Base-by-base conservation (phyloP, 2,797 vertebrate genomes). In the Pitangus sulphuratus region DNA sequence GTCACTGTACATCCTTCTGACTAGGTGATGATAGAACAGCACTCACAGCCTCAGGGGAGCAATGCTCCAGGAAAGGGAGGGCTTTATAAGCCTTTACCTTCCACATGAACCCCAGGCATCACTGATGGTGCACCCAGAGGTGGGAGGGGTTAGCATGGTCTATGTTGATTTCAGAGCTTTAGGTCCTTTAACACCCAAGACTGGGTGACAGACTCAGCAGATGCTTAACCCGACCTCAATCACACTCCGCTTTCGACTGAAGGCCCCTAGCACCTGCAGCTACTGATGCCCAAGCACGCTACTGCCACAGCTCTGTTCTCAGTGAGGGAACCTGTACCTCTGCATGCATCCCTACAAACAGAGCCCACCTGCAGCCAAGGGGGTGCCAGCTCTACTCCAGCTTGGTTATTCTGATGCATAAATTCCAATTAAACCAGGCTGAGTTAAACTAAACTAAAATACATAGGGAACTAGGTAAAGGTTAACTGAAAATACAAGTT, bases 361-460 rank as follows among this genome's bases (percentile, higher is more conserved):
- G 89, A 83, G 35, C 28, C 68, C 71, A 89, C 90, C 71, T 78
- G 78, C 90, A 96, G 57, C 42, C 87, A 66, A 74, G 39, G 14
- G 26, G 1, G 10, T 53, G 82, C 76, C 87, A 89, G 79, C 30
- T 77, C 56, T 31, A 77, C 80, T 85, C 15, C 12, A 87, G 9
- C 12, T 61, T 65, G 26, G 22, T 51, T 81, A 53, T 81, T 81
- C 44, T 81, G 39, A 5, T 62, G 45, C 25, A 85, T 48, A 87
- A 88, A 60, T 66, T 60, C 78, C 40, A 56, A 18, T 70, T 35
- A 93, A 77, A 90, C 15, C 4, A 12, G 11, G 4, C 6, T 72
- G 58, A 77, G 74, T 45, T 45, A 71, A 77, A 39, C 33, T 65
- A 30, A 85, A 66, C 35, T 33, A 57, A 92, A 95, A 79, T 25